Conservation (phyloP, 2,113 vertebrate species). For the Oostethus manadensis region DNA sequence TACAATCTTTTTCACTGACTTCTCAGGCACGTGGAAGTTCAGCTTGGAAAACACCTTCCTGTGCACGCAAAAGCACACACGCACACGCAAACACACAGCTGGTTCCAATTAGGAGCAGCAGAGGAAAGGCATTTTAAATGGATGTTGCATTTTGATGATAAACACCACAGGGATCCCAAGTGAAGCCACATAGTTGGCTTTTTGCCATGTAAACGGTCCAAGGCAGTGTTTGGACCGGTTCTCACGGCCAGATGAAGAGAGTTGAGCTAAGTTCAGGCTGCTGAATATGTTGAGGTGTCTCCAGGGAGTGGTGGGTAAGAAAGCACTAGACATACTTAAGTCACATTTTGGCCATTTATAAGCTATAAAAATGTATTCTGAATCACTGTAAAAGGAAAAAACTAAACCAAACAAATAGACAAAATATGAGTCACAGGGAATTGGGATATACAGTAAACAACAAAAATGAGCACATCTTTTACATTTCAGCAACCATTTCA, state of each 20-base stretch:
- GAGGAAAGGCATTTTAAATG: conserved; percentile 7
- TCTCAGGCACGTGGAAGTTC: conserved; percentile 67
- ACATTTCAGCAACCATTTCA: no score
- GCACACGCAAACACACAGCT: conserved; percentile 4
- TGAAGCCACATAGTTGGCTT: conserved; percentile 14
- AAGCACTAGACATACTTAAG: neutral
- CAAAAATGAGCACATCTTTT: no score
- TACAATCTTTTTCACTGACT: conserved; percentile 62
- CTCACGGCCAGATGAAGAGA: conserved; percentile 23
- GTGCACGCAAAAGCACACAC: conserved; percentile 12
- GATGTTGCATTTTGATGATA: conserved; percentile 8
- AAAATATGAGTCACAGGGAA: no score
- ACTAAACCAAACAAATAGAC: no score
- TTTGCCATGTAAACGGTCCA: conserved; percentile 27
- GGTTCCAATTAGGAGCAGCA: conserved; percentile 19
- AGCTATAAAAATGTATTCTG: neutral
- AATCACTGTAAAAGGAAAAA: neutral
- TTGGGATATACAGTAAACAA: no score
- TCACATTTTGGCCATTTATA: neutral
- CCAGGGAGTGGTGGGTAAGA: neutral
- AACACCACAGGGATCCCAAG: conserved; percentile 3
- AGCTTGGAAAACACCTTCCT: conserved; percentile 78
- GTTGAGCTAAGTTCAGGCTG: neutral
- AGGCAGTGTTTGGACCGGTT: conserved; percentile 27
- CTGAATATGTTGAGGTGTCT: neutral